Base-by-base conservation (phyloP, 2,113 vertebrate species). In the Marcusenius ussheri region DNA sequence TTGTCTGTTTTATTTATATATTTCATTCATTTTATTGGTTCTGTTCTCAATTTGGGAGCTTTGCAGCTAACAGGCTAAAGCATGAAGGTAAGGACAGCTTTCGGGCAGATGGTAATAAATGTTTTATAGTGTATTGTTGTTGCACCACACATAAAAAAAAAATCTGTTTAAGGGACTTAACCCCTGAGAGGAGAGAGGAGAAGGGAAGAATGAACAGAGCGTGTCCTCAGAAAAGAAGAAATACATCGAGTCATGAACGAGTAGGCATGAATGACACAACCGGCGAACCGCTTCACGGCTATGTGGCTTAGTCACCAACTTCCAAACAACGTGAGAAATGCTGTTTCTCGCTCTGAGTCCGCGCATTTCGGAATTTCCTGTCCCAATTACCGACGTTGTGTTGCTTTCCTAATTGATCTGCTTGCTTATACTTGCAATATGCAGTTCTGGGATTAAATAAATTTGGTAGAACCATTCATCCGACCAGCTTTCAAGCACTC, bases 51-150 rank as follows among this genome's bases (percentile, higher is more conserved):
- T 83, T 88, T 24, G 6, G 51, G n/a, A 51, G 50, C 42, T 47
- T 83, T 13, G 47, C 86, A 90, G 86, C 85, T 88, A 66, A 49
- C 21, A 21, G 15, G 47, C 56, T 0, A 31, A 27, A 39, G 90
- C 39, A 24, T 58, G 58, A 90, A 53, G 85, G 88, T 66, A 83
- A 88, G 83, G 13, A 50, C 90, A 88, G 90, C 87, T 90, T 88
- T 88, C 5, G 21, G 56, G 27, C 87, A 90, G 74, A 90, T 90
- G 87, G 3, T 88, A 84, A 83, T 90, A 84, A 83, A 83, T 88
- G 62, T 84, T 90, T 88, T 83, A 88, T 84, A 50, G 77, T 8
- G 3, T 51, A 24, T 62, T 83, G 50, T 90, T 83, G 53, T 88
- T 27, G 27, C 83, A 13, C 83, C 56, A 70, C 56, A 24, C 42